Conservation (phyloP, 1,140 invertebrate species). For the Eubasilissa regina region DNA sequence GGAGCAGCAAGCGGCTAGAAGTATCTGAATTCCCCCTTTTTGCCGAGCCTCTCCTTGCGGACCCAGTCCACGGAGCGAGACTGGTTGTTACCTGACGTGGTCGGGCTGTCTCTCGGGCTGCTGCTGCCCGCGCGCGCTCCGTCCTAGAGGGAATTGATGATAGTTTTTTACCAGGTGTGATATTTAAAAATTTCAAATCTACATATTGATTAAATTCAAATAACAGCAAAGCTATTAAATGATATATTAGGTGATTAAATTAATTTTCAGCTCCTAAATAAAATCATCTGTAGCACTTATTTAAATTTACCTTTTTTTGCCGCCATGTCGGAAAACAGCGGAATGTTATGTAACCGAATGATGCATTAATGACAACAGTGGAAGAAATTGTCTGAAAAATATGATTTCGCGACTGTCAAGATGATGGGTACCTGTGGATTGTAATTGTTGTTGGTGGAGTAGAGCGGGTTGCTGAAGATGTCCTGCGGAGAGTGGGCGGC, state of each 20-base stretch:
- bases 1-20: slow-evolving; percentile 76
- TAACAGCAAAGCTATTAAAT: no score
- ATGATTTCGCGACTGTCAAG: no score
- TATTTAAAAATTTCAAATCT: no score
- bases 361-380: no score
- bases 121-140: slow-evolving; percentile 60
- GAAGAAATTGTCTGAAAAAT: no score
- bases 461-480: slow-evolving; percentile 83
- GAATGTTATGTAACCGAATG: no score
- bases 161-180: neutral
- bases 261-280: no score
- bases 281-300: no score
- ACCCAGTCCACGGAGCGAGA: slow-evolving; percentile 80
- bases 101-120: slow-evolving; percentile 69
- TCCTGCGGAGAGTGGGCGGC: slow-evolving; percentile 78
- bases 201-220: no score
- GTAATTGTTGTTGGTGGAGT: slow-evolving; percentile 68
- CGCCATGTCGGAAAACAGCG: no score
- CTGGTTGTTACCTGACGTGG: slow-evolving; percentile 62
- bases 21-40: slow-evolving; percentile 97
- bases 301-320: no score
- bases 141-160: slow-evolving; percentile 63
- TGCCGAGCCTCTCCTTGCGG: slow-evolving; percentile 89
- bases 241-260: no score
- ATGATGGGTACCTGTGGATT: slow-evolving; percentile 24